These are phyloP conservation scores for Nesoenas mayeri DNA, from an alignment of 2,113 vertebrate species.

Conservation along the genomic window DNA sequence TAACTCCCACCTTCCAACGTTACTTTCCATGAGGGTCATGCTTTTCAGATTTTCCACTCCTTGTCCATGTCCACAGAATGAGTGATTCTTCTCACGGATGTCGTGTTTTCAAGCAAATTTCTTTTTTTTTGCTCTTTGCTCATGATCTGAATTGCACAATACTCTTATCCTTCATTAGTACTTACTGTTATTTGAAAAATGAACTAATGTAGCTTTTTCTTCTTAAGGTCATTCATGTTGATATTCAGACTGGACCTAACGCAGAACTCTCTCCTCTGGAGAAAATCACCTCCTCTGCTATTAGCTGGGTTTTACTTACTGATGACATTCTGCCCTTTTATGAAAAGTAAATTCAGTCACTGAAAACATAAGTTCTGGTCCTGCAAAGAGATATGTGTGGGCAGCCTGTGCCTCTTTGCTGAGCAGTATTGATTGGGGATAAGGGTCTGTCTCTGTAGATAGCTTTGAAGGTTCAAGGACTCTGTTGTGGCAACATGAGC, in stretches of 20 bases:
- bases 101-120: neutral
- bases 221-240: neutral
- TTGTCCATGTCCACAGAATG: neutral
- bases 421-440: conserved; percentile 48
- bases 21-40: neutral
- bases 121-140: neutral
- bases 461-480: conserved; percentile 59
- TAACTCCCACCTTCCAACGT: neutral
- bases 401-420: conserved; percentile 4
- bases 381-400: neutral
- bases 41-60: neutral
- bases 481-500: conserved; percentile 45
- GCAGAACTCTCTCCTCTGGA: neutral
- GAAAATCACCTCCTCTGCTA: neutral
- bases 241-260: neutral
- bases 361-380: neutral
- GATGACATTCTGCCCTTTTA: conserved; percentile 14
- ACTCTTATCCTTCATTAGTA: neutral
- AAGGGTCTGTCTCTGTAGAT: conserved; percentile 39
- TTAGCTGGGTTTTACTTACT: neutral
- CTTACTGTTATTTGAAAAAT: neutral
- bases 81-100: neutral
- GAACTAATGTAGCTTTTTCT: neutral
- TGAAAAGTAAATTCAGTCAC: conserved; percentile 7
- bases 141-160: neutral